Evolutionary conservation across 2,797 vertebrate species (phyloP).

Genomic region (Phrynocephalus forsythii): DNA sequence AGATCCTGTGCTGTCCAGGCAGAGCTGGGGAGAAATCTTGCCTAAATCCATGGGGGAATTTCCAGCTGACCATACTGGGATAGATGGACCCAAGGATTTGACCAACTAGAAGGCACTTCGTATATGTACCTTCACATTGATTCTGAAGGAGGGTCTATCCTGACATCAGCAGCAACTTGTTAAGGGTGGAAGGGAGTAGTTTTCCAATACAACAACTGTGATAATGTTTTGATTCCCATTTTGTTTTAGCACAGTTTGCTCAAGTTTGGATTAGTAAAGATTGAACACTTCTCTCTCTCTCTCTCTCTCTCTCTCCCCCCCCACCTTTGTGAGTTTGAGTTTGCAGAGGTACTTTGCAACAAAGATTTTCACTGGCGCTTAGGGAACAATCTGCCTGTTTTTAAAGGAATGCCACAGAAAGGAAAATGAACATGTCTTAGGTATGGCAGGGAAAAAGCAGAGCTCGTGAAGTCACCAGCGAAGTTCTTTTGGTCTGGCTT

Average conservation of each 20-base stretch:
- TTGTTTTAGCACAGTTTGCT: too few species aligned
- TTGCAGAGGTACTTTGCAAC: not conserved
- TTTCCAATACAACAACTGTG: not conserved
- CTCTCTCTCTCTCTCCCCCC: too few species aligned
- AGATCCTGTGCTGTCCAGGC: not conserved
- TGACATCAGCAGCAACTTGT: too few species aligned
- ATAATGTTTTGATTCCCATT: too few species aligned
- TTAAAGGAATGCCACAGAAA: slow-evolving; percentile 1
- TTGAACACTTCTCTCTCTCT: not conserved
- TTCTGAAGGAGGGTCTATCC: too few species aligned
- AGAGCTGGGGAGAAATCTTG: not conserved
- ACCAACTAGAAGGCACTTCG: too few species aligned
- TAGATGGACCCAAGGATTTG: too few species aligned
- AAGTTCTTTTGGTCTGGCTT: not conserved
- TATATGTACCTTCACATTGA: too few species aligned
- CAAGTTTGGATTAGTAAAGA: not conserved
- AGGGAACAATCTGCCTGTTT: not conserved
- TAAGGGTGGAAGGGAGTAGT: not conserved
- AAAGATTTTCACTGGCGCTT: not conserved
- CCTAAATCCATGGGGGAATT: too few species aligned
- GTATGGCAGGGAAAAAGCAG: not conserved
- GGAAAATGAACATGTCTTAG: not conserved
- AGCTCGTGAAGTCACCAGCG: not conserved
- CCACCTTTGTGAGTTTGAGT: not conserved
- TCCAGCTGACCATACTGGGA: too few species aligned